phyloP scores from a whole-genome alignment of 2,797 vertebrate genomes.

The Sebastes dallii region DNA sequence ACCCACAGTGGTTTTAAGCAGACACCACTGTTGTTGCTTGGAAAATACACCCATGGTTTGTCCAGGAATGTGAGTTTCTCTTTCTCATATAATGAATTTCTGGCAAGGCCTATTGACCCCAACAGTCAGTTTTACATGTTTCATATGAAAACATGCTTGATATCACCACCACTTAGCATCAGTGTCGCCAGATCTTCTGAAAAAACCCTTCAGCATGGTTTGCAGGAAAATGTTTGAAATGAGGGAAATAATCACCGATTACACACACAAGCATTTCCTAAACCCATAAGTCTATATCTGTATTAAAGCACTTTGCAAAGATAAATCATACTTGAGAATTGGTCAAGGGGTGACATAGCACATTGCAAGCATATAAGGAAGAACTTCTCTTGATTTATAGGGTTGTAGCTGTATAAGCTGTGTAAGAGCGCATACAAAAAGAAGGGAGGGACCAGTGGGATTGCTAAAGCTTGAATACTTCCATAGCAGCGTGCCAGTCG shows the following conservation, averaged over 20 bases:
- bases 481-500: conserved; percentile 45
- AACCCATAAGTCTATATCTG: background rate
- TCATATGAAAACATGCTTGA: background rate
- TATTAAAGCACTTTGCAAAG: background rate
- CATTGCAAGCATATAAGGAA: conserved; percentile 6
- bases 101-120: background rate
- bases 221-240: background rate
- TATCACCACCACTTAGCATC: background rate
- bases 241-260: background rate
- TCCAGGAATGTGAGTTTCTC: background rate
- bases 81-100: background rate
- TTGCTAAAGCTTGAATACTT: conserved; percentile 38
- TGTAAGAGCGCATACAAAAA: conserved; percentile 21
- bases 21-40: background rate
- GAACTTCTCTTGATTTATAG: conserved; percentile 18
- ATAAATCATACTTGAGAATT: conserved; percentile 4
- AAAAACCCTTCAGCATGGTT: background rate
- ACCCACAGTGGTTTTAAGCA: background rate
- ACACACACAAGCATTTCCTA: background rate
- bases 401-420: background rate
- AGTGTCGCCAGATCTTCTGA: background rate
- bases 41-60: background rate
- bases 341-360: background rate
- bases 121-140: conserved; percentile 6
- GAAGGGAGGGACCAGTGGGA: conserved; percentile 31